Evolutionary conservation across 2,797 vertebrate genomes (phyloP).

Genomic region (Gallinago stenura): DNA sequence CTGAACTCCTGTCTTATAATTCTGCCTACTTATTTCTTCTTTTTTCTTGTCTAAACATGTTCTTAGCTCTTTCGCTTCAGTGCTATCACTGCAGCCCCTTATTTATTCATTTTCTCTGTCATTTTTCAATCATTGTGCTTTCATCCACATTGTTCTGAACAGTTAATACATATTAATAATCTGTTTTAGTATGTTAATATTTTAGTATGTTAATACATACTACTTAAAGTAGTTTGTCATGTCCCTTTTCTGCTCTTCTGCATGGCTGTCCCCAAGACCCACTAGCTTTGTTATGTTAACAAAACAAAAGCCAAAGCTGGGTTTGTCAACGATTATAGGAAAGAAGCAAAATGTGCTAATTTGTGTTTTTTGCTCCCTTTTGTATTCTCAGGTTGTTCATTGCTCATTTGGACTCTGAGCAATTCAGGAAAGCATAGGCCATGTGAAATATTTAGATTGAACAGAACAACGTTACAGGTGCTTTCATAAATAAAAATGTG

Average conservation of each 20-base stretch:
- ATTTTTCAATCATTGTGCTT: neutral
- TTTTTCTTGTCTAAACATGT: neutral
- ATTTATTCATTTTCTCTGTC: neutral
- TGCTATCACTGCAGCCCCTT: neutral
- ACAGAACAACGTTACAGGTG: neutral
- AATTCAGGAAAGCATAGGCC: neutral
- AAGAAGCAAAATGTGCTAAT: neutral
- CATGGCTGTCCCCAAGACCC: neutral
- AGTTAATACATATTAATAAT: neutral
- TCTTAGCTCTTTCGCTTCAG: neutral
- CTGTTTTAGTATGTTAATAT: too few species aligned
- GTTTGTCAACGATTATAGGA: neutral
- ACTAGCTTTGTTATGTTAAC: neutral
- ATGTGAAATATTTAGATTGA: neutral
- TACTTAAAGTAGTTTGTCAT: neutral
- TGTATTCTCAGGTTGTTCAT: neutral
- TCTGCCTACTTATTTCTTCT: neutral
- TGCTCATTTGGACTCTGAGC: neutral
- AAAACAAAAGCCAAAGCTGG: neutral
- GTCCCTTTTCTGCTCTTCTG: neutral
- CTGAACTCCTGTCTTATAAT: neutral
- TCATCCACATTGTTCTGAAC: neutral
- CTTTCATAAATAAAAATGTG: neutral
- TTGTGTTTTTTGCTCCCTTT: neutral
- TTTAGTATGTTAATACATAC: neutral